Percentiles rank a stretch among this genome's conserved stretches.
These are phyloP conservation scores for Hiodon tergisus DNA, from an alignment of 2,113 vertebrate species.

Conservation along the genomic window DNA sequence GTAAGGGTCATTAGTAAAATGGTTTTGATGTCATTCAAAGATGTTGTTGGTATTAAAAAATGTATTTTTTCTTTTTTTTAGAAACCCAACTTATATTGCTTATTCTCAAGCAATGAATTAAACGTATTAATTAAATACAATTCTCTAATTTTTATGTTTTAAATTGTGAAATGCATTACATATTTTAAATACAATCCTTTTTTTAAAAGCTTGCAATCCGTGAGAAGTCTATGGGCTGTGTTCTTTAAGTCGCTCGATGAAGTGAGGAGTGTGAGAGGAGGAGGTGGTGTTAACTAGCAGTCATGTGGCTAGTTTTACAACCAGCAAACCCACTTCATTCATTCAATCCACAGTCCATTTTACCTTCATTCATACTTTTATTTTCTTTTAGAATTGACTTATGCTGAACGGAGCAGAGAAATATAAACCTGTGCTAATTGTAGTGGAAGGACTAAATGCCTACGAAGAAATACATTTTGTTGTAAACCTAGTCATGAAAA, in stretches of 20 bases:
- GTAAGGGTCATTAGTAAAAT: slow-evolving; percentile 38
- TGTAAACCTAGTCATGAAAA: slow-evolving; percentile 45
- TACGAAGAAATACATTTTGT: slow-evolving; percentile 19
- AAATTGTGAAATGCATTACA: slow-evolving; percentile 47
- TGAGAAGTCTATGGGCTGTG: slow-evolving; percentile 47
- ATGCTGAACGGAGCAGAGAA: neutral
- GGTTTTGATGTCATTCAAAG: slow-evolving; percentile 28
- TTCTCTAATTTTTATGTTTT: slow-evolving; percentile 35
- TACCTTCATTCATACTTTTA: neutral
- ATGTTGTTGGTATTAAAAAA: slow-evolving; percentile 16
- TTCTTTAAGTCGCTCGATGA: slow-evolving; percentile 27
- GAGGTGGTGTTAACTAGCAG: slow-evolving; percentile 14
- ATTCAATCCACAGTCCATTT: neutral
- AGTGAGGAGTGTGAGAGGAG: slow-evolving; percentile 29
- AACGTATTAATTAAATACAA: slow-evolving; percentile 29
- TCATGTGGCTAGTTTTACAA: slow-evolving; percentile 43
- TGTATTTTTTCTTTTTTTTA: slow-evolving; percentile 25
- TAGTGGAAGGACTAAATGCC: neutral
- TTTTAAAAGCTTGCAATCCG: slow-evolving; percentile 42
- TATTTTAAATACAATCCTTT: slow-evolving; percentile 51
- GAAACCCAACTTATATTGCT: slow-evolving; percentile 36
- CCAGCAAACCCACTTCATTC: slow-evolving; percentile 25
- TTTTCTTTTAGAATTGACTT: neutral
- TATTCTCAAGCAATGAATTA: slow-evolving; percentile 49
- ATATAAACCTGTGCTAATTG: neutral